Evolutionary conservation across 2,888 invertebrate genomes (phyloP), one percentile per base, ranked within the genome.

Genomic region (Allolobophora icterica): DNA sequence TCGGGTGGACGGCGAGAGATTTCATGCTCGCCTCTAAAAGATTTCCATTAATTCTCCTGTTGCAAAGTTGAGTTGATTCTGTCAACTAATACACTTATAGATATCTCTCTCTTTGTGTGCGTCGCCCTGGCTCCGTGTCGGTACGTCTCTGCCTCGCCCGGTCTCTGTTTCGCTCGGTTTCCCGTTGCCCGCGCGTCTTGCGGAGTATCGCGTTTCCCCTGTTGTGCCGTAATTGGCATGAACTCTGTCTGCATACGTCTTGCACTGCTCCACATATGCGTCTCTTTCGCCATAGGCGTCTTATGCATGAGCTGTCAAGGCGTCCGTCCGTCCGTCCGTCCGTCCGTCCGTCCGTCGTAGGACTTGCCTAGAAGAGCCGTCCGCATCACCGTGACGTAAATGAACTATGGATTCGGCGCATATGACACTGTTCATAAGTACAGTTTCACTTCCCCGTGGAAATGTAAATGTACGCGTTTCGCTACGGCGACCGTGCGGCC

Each of bases 41-140:
- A 71, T 71, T 71, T 71, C 71, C 71, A 71, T 71, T 71, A 71
- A 71, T 71, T 71, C 71, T 71, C 71, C 71, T 71, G 71, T 71
- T 71, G 71, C 71, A 30, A 71, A 71, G 71, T 71, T 71, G 71
- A 71, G 71, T 71, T 71, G 71, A 71, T 71, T 71, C 71, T 71
- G 71, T 71, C 71, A 71, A 71, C 71, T n/a, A 71, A 71, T 30
- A 71, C 71, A 71, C 71, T 71, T n/a, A n/a, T n/a, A 13, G 71
- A 71, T 71, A 71, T 71, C 30, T 71, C 30, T 58, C 24, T 71
- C 30, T 71, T 30, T 71, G 71, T 71, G 71, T 11, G 1, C 0
- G 71, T 71, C 71, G 30, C 11, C n/a, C n/a, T 71, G 0, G 71
- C 30, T 71, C 71, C 71, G 71, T 71, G 6, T 71, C 30, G 0